A percentile compares a stretch with the other conserved stretches of the same genome.
Evolutionary conservation across 2,888 invertebrate species (phyloP).

Genomic region (Anarsia innoxiella): DNA sequence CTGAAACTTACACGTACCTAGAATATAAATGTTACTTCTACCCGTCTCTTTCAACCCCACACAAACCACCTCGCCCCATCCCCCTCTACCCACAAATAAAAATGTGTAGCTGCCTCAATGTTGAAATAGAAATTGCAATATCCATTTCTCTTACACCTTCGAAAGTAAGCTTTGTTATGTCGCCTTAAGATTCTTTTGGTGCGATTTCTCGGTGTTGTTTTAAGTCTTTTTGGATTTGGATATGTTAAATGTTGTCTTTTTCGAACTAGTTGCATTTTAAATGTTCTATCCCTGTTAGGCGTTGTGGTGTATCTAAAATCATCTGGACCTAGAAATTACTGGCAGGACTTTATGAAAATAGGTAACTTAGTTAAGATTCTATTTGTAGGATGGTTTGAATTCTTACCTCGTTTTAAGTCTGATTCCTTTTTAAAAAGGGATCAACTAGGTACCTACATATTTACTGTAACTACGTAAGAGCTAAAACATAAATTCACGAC

Average conservation of each 20-base stretch:
- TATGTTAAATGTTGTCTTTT: conserved; percentile 68
- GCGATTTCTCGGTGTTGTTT: background rate
- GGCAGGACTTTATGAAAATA: conserved; percentile 59
- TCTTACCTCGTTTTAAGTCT: no score
- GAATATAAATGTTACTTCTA: conserved; percentile 68
- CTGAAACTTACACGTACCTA: conserved; percentile 75
- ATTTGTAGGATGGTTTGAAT: no score
- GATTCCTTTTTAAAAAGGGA: no score
- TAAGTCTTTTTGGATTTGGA: conserved; percentile 28
- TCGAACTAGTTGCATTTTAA: conserved; percentile 71
- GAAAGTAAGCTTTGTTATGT: conserved; percentile 36
- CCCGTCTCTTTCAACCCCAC: conserved; percentile 38
- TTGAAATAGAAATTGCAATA: conserved; percentile 66
- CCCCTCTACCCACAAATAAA: conserved; percentile 66
- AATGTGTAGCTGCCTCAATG: conserved; percentile 68
- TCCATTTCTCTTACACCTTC: conserved; percentile 36
- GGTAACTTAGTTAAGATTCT: conserved; percentile 52
- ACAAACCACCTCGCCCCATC: conserved; percentile 29
- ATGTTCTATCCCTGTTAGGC: conserved; percentile 63
- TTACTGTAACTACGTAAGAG: no score
- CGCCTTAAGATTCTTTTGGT: conserved; percentile 31
- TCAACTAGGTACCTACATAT: no score
- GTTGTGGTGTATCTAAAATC: conserved; percentile 66
- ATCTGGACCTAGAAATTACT: conserved; percentile 67
- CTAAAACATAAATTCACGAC: no score